Base-by-base conservation (phyloP, 2,888 invertebrate species). In the Campopleginae sp. region DNA sequence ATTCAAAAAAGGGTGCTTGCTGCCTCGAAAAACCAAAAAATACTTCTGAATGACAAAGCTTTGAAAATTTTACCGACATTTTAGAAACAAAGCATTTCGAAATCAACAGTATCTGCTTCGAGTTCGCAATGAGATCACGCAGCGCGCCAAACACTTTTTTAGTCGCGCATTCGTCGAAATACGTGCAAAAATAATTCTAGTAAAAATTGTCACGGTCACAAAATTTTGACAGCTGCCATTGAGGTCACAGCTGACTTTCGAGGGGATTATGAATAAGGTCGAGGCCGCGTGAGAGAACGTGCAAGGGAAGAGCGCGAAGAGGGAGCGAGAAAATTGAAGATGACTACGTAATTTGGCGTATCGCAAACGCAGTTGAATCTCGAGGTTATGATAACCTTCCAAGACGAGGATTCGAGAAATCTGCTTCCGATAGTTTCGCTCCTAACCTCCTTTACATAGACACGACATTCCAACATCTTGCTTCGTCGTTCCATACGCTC, bases 351-450 rank as follows among this genome's bases (percentile, higher is more conserved):
- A 86, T 86, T 78, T 76, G 76, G 79, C 46, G 68, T 68, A 68
- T 66, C 38, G 63, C 66, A 76, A 74, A 74, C 33, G 79, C 63
- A 80, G 74, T 84, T 71, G 82, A 80, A 87, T 86, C 65, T 27
- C 48, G 51, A 76, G 81, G 82, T 82, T 87, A 84, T 65, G 72
- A 23, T 70, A 68, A 23, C 44, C 38, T 42, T 33, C 51, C 61
- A 46, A 17, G 61, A 42, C 54, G 31, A 54, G 66, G 44, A 71
- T 78, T 66, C 63, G 78, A 78, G 84, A 76, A 77, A 81, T 81
- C 84, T 81, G 78, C 84, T 85, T 68, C 75, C 68, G 63, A 78
- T 78, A 78, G 74, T 85, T 81, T 38, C 63, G 74, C 81, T 71
- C 54, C 48, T 61, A 6, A 61, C 58, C 38, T 66, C 58, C 74